These are phyloP conservation scores for Agrochola lychnidis DNA, from an alignment of 2,888 invertebrate species.

Conservation along the genomic window DNA sequence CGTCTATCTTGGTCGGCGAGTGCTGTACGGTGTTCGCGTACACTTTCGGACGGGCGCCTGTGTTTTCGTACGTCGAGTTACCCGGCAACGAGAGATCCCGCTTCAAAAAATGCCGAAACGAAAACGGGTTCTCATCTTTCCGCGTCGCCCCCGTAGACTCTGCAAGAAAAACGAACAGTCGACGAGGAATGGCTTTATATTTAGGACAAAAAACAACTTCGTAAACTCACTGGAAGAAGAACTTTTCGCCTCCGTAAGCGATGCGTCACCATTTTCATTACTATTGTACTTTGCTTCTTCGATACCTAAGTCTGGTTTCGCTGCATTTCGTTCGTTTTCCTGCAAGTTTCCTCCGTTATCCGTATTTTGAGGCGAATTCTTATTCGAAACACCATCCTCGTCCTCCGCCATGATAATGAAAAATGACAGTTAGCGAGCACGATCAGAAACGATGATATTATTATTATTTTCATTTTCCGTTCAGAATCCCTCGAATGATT, in stretches of 20 bases:
- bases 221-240: conserved; percentile 87
- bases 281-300: conserved; percentile 87
- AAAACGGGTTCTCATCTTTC: conserved; percentile 95
- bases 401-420: conserved; percentile 90
- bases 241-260: conserved; percentile 82
- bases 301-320: conserved; percentile 88
- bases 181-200: conserved; percentile 81
- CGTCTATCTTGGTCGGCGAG: conserved; percentile 85
- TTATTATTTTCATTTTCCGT: conserved; percentile 26
- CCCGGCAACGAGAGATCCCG: conserved; percentile 91
- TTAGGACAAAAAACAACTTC: conserved; percentile 88
- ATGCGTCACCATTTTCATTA: conserved; percentile 83
- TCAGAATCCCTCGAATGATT: conserved; percentile 7
- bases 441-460: conserved; percentile 66
- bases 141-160: conserved; percentile 86
- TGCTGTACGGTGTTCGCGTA: conserved; percentile 88
- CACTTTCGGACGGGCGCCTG: conserved; percentile 95
- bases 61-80: conserved; percentile 91
- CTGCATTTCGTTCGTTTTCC: conserved; percentile 83
- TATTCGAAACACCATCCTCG: conserved; percentile 89
- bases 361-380: conserved; percentile 87
- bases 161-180: conserved; percentile 79
- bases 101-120: conserved; percentile 96
- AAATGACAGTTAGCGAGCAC: conserved; percentile 80
- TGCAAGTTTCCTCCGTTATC: conserved; percentile 81